Conservation (phyloP, 2,797 vertebrate genomes). For the Dendrocincla tyrannina region DNA sequence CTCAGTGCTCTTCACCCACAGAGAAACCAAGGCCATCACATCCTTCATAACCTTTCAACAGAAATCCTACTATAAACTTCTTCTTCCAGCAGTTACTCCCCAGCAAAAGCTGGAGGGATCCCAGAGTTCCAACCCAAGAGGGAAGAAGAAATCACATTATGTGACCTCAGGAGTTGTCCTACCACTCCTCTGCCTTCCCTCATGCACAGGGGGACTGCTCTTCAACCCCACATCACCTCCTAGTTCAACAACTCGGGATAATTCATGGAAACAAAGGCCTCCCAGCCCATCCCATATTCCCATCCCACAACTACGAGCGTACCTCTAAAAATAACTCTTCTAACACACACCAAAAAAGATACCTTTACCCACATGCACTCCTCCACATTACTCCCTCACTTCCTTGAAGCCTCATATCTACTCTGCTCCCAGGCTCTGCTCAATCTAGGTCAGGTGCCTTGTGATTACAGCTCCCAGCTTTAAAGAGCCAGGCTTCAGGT, state of each 20-base stretch:
- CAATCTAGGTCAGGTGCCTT: slow-evolving; percentile 49
- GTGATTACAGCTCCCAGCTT: not conserved
- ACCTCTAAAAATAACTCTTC: not conserved
- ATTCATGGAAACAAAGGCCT: not conserved
- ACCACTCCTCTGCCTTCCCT: not conserved
- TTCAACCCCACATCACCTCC: not conserved
- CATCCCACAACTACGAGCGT: not conserved
- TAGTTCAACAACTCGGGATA: not conserved
- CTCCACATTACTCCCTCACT: not conserved
- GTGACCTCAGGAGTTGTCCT: not conserved
- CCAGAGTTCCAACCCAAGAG: not conserved
- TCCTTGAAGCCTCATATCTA: slow-evolving; percentile 18
- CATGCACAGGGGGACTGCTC: not conserved
- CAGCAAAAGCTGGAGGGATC: not conserved
- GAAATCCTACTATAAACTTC: not conserved
- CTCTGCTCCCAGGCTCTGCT: not conserved
- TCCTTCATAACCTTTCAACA: not conserved
- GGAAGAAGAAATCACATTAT: not conserved
- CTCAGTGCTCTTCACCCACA: not conserved
- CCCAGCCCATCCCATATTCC: not conserved
- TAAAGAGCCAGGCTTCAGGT: slow-evolving; percentile 29
- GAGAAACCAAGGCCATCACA: not conserved
- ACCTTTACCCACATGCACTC: slow-evolving; percentile 4
- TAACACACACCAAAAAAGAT: not conserved
- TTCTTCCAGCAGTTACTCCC: not conserved